Evolutionary conservation across 2,888 invertebrate species (phyloP).

Genomic region (Agapetus fuscipes): DNA sequence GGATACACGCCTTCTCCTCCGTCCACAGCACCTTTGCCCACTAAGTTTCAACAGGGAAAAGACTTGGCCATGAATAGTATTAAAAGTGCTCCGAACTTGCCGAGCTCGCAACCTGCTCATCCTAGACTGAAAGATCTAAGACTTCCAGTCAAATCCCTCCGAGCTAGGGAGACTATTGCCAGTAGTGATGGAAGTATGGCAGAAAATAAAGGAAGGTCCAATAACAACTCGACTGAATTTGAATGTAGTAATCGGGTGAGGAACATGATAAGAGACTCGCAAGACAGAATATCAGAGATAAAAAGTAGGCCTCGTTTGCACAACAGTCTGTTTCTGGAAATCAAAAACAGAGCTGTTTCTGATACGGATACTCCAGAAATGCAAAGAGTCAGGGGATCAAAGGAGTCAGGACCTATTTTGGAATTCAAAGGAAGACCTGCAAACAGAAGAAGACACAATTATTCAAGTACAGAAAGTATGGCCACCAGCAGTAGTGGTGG

Average conservation of each 20-base stretch:
- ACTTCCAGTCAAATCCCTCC: constrained; percentile 59
- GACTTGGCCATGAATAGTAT: constrained; percentile 69
- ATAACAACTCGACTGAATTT: constrained; percentile 38
- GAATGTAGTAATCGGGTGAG: constrained; percentile 43
- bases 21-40: constrained; percentile 73
- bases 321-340: constrained; percentile 62
- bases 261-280: constrained; percentile 45
- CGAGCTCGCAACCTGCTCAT: constrained; percentile 53
- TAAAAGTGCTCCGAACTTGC: constrained; percentile 70
- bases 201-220: constrained; percentile 47
- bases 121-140: constrained; percentile 64
- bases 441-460: constrained; percentile 46
- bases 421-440: constrained; percentile 54
- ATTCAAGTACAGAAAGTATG: constrained; percentile 79
- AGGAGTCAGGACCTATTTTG: constrained; percentile 50
- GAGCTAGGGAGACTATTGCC: constrained; percentile 51
- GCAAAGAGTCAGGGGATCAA: constrained; percentile 45
- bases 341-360: constrained; percentile 58
- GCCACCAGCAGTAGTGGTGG: constrained; percentile 80
- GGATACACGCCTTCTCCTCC: constrained; percentile 76
- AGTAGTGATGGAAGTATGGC: constrained; percentile 54
- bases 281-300: constrained; percentile 49
- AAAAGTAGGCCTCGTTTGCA: constrained; percentile 62
- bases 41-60: constrained; percentile 65
- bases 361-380: constrained; percentile 46